Base-by-base conservation (phyloP, 1,140 invertebrate genomes). In the Mercenaria mercenaria region DNA sequence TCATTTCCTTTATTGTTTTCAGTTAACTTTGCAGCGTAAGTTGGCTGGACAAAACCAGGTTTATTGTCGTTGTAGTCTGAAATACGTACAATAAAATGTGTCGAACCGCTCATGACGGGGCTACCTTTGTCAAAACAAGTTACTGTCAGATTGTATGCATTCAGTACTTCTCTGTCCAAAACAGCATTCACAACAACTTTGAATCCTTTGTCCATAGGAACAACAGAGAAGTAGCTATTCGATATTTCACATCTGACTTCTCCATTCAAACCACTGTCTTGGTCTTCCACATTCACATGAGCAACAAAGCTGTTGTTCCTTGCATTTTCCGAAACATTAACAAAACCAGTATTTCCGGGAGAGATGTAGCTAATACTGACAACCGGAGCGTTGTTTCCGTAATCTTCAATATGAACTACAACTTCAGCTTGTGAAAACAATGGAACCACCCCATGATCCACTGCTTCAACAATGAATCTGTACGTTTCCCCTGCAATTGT, bases 1-100 rank as follows among this genome's bases (percentile, higher is more conserved):
- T 98, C 98, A 79, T 97, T 97, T 0, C 98, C 97, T 29, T 97
- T 97, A 0, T 97, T 97, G 94, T 98, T 98, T 96, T 99, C 99
- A 91, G 97, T 98, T 11, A 95, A 84, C n/a, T 97, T 97, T 93
- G 98, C 99, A 69, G 97, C 97, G 94, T 99, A 99, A n/a, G 97
- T 96, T 67, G 97, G 96, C 59, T 97, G 96, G 1, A 97, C 97
- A 94, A 99, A 99, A 11, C 97, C 96, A 0, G 98, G 98, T 85
- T 97, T 97, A 94, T 99, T 99, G 95, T 95, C 94, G 86, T 95
- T 95, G 26, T 91, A 91, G 79, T 95, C 94, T 6, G 85, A 64
- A 15, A 95, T 90, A 26, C 56, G 79, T 15, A 95, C 89, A 56
- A 91, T 61, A 34, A 95, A 91, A 39, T 72, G 80, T 2, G 76